Evolutionary conservation across 2,888 invertebrate genomes (phyloP).

Genomic region (Drosophila anomelani): DNA sequence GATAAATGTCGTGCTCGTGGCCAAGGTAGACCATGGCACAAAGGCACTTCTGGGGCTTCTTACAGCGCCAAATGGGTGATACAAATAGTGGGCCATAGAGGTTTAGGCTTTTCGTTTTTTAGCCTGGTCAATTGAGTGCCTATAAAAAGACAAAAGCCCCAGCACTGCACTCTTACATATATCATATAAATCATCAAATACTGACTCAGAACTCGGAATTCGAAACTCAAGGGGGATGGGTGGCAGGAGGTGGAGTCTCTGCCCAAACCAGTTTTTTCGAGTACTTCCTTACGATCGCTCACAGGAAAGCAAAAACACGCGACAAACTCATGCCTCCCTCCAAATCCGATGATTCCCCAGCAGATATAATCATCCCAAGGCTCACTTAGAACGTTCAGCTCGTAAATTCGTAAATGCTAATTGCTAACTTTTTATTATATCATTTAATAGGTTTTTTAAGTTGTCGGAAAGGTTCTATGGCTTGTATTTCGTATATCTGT

Average conservation of each 20-base stretch:
- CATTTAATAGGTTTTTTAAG: slow-evolving; percentile 23
- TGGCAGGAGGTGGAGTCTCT: slow-evolving; percentile 1
- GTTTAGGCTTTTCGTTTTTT: slow-evolving; percentile 20
- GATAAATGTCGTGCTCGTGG: slow-evolving; percentile 28
- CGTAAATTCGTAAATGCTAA: slow-evolving; percentile 54
- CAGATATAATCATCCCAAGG: slow-evolving; percentile 66
- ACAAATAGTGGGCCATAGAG: slow-evolving; percentile 16
- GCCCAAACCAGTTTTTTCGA: slow-evolving; percentile 37
- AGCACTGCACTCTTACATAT: slow-evolving; percentile 21
- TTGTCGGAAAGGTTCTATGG: slow-evolving; percentile 40
- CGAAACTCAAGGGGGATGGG: background rate
- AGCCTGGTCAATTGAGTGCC: slow-evolving; percentile 45
- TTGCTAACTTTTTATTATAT: slow-evolving; percentile 35
- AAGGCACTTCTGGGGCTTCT: slow-evolving; percentile 42
- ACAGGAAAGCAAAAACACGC: slow-evolving; percentile 56
- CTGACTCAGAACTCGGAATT: slow-evolving; percentile 22
- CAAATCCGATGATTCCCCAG: slow-evolving; percentile 36
- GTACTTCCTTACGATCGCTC: slow-evolving; percentile 61
- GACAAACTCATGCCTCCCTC: slow-evolving; percentile 58
- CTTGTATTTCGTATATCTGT: background rate
- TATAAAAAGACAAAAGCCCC: slow-evolving; percentile 34
- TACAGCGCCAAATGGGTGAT: slow-evolving; percentile 10
- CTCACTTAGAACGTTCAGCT: slow-evolving; percentile 44
- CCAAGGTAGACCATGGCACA: slow-evolving; percentile 20
- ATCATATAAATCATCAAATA: slow-evolving; percentile 23